Conservation (phyloP, 2,113 vertebrate species). For the Entomyzon cyanotis region DNA sequence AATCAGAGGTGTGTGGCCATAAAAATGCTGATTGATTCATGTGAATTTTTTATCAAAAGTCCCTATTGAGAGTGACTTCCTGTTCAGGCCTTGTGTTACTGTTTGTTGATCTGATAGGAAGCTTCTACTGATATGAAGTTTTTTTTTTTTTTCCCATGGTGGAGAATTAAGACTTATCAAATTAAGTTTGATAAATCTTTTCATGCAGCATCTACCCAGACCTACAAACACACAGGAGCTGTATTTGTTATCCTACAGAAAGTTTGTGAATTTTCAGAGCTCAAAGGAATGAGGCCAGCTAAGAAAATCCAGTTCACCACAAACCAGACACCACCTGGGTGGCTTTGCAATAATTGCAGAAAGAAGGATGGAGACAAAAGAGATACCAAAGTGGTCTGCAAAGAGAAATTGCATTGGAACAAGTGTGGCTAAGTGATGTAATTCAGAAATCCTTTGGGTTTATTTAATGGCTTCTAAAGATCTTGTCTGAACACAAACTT, state of each 20-base stretch:
- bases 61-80: not conserved
- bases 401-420: not conserved
- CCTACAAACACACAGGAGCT: not conserved
- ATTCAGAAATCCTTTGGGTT: not conserved
- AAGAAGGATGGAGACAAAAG: not conserved
- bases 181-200: not conserved
- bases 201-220: not conserved
- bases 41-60: not conserved
- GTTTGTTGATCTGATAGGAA: not conserved
- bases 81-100: not conserved
- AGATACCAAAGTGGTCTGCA: not conserved
- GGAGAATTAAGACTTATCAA: not conserved
- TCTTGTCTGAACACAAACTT: slow-evolving; percentile 14
- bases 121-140: not conserved
- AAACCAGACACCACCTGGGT: not conserved
- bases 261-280: not conserved
- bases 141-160: not conserved
- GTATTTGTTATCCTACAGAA: not conserved
- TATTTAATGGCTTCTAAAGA: not conserved
- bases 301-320: not conserved
- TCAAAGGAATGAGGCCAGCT: not conserved
- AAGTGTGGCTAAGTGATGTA: not conserved
- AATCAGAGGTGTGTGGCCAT: not conserved
- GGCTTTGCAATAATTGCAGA: not conserved
- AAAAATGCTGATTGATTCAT: not conserved